A percentile compares a stretch with the other conserved stretches of the same genome.
These are phyloP conservation scores for Phrynocephalus guinanensis DNA, from an alignment of 2,797 vertebrate genomes.

Conservation along the genomic window DNA sequence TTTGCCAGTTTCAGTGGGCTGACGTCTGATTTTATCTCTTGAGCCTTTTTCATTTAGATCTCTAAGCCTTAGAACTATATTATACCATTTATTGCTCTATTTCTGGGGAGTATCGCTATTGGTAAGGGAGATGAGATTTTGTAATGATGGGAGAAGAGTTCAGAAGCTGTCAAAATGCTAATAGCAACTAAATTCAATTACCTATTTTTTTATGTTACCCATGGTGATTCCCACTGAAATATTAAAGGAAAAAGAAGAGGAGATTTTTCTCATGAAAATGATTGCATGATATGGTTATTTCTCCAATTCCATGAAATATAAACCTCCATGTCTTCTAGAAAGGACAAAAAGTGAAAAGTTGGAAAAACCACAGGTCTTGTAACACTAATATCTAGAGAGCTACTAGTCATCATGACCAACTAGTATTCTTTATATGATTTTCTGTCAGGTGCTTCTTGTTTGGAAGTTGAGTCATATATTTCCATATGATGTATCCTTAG, in stretches of 20 bases:
- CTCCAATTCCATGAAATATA: slow-evolving; percentile 53
- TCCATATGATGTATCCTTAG: not conserved
- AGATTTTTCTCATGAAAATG: slow-evolving; percentile 50
- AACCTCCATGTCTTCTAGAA: slow-evolving; percentile 29
- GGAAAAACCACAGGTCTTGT: slow-evolving; percentile 9
- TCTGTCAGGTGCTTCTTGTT: not conserved
- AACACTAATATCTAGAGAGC: slow-evolving; percentile 20
- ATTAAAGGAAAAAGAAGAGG: slow-evolving; percentile 59
- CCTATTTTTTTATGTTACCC: slow-evolving; percentile 60
- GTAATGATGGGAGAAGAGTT: slow-evolving; percentile 59
- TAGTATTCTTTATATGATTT: not conserved
- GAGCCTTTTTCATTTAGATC: not conserved
- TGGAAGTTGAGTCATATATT: rapidly evolving
- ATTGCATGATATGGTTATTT: slow-evolving; percentile 52
- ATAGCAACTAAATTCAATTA: slow-evolving; percentile 66
- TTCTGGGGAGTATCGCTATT: slow-evolving; percentile 61
- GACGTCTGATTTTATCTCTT: not conserved
- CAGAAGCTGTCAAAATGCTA: slow-evolving; percentile 68
- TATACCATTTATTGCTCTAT: slow-evolving; percentile 60
- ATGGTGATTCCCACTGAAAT: slow-evolving; percentile 57
- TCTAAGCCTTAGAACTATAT: slow-evolving; percentile 53
- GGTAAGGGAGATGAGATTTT: slow-evolving; percentile 70
- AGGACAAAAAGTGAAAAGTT: not conserved
- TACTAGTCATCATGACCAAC: not conserved
- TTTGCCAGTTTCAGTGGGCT: not conserved